Percentiles rank a stretch among this genome's conserved stretches.
These are phyloP conservation scores for Pipa parva DNA, from an alignment of 2,113 vertebrate species.

Conservation along the genomic window DNA sequence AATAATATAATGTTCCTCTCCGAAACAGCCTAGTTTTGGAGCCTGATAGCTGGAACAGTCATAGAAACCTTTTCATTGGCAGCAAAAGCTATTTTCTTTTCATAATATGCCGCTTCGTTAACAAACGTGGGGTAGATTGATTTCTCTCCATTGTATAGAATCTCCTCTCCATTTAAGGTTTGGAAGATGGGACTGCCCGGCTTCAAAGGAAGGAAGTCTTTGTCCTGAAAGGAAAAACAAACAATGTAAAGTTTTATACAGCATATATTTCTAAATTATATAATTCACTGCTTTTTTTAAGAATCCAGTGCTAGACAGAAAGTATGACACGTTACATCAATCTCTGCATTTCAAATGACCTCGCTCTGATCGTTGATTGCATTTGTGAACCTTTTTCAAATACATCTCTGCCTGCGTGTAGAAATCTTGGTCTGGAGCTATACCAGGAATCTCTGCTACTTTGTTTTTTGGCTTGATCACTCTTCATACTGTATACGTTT, in stretches of 20 bases:
- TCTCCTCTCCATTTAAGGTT: constrained; percentile 41
- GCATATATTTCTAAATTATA: background rate
- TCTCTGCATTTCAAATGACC: too few species aligned
- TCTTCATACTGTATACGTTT: too few species aligned
- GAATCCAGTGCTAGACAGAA: too few species aligned
- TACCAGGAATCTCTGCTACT: too few species aligned
- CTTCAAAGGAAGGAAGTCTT: constrained; percentile 44
- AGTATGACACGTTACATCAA: too few species aligned
- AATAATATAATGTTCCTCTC: background rate
- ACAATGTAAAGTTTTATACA: background rate
- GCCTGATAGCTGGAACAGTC: constrained; percentile 36
- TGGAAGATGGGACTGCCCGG: constrained; percentile 50
- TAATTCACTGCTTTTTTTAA: too few species aligned
- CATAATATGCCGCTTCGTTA: constrained; percentile 52
- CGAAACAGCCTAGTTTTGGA: background rate
- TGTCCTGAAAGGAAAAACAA: constrained; percentile 42
- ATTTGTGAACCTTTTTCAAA: too few species aligned
- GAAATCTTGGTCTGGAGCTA: too few species aligned
- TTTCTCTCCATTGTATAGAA: constrained; percentile 38
- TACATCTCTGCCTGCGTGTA: too few species aligned
- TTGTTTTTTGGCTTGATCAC: too few species aligned
- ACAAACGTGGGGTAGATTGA: constrained; percentile 46
- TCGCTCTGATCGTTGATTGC: too few species aligned
- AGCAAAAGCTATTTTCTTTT: constrained; percentile 47
- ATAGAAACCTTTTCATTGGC: constrained; percentile 25